Conservation (phyloP, 2,113 vertebrate species). For the Rafetus swinhoei region DNA sequence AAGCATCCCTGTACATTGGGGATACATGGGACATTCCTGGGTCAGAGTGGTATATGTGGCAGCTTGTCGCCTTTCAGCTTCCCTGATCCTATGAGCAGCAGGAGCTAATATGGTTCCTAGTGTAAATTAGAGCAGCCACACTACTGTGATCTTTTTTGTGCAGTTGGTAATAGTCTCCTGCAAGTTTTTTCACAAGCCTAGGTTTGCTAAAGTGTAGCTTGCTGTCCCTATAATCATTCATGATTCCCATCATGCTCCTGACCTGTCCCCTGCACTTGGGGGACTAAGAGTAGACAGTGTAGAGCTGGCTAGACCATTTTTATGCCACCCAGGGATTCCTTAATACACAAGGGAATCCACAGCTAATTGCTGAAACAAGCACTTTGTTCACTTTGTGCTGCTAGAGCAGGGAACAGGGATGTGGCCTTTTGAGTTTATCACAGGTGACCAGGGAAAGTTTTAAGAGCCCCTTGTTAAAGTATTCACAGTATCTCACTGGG, state of each 20-base stretch:
- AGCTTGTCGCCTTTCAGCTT: neutral
- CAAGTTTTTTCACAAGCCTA: neutral
- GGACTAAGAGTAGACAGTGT: neutral
- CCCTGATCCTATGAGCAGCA: neutral
- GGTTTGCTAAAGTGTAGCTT: accelerated
- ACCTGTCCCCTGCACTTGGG: neutral
- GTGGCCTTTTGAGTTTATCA: neutral
- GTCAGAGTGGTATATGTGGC: neutral
- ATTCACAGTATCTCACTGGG: neutral
- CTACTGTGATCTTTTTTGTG: neutral
- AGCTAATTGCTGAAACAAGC: neutral
- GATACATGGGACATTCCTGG: neutral
- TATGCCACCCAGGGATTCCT: neutral
- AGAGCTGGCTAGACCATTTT: neutral
- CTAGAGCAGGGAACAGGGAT: neutral
- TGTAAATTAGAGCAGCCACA: neutral
- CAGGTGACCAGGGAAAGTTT: neutral
- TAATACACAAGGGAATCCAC: neutral
- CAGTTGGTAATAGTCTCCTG: neutral
- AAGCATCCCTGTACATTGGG: neutral
- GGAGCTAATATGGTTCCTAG: neutral
- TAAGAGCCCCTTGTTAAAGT: neutral
- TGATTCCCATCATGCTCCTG: neutral
- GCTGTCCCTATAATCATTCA: neutral
- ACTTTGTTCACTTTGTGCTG: neutral